A percentile compares a stretch with the other conserved stretches of the same genome.
Evolutionary conservation across 37 sponge, comb jelly and placozoan species (phyloP).

Genomic region (Beroe ovata): DNA sequence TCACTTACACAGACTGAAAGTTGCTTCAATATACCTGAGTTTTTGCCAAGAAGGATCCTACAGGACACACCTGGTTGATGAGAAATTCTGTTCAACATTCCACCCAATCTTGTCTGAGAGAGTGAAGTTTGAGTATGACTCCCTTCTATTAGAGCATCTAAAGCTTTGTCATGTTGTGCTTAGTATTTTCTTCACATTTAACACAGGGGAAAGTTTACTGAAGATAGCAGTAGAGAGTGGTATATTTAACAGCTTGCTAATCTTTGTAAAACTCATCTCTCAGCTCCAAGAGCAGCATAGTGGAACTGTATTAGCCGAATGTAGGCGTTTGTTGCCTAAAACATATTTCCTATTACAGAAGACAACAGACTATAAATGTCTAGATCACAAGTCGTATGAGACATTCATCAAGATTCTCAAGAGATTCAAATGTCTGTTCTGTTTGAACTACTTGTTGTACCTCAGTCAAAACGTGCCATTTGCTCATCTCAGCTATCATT

Average conservation of each 20-base stretch:
- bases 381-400: background rate
- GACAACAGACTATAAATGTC: conserved; percentile 7
- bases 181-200: conserved; percentile 17
- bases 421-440: background rate
- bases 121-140: background rate
- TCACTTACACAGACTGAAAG: background rate
- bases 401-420: background rate
- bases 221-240: background rate
- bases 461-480: background rate
- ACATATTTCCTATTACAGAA: conserved; percentile 1
- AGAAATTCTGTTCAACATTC: background rate
- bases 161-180: background rate
- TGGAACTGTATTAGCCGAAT: background rate
- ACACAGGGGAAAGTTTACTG: background rate
- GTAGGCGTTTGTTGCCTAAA: background rate
- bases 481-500: background rate
- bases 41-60: conserved; percentile 39
- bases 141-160: background rate
- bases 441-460: conserved; percentile 11
- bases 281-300: too few relatives aligned
- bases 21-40: background rate
- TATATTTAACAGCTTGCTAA: background rate
- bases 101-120: background rate
- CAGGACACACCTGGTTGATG: conserved; percentile 2
- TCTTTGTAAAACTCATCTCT: background rate